Conservation (phyloP, 2,113 vertebrate species). For the Bos indicus region DNA sequence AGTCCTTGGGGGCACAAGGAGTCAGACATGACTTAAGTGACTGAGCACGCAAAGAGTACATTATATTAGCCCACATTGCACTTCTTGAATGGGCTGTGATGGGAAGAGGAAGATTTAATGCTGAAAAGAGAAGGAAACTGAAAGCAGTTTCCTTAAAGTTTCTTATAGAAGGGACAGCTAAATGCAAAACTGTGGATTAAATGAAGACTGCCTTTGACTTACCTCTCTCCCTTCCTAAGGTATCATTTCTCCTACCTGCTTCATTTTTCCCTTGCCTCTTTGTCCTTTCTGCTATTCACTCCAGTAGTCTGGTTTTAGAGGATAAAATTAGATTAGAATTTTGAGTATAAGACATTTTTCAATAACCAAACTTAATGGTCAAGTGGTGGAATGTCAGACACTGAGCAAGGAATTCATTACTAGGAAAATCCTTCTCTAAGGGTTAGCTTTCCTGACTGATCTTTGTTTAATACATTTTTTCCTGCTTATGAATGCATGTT, state of each 20-base stretch:
- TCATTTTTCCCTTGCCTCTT: neutral
- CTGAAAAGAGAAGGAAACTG: neutral
- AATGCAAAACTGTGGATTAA: neutral
- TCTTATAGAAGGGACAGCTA: neutral
- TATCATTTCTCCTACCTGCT: neutral
- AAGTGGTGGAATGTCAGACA: neutral
- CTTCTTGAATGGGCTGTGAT: neutral
- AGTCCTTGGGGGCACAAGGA: neutral
- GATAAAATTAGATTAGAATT: neutral
- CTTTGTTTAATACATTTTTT: neutral
- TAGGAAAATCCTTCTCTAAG: neutral
- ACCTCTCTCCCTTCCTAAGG: neutral
- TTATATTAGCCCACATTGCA: neutral
- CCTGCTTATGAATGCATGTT: neutral
- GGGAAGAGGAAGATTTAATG: neutral
- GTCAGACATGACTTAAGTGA: neutral
- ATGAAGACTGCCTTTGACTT: neutral
- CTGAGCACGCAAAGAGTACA: neutral
- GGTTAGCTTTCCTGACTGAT: neutral
- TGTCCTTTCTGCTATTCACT: neutral
- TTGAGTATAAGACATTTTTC: neutral
- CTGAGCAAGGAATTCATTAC: neutral
- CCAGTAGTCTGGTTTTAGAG: neutral
- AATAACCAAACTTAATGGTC: neutral
- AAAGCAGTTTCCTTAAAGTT: neutral